Base-by-base conservation (phyloP, 2,888 invertebrate species). In the Polyommatus icarus region DNA sequence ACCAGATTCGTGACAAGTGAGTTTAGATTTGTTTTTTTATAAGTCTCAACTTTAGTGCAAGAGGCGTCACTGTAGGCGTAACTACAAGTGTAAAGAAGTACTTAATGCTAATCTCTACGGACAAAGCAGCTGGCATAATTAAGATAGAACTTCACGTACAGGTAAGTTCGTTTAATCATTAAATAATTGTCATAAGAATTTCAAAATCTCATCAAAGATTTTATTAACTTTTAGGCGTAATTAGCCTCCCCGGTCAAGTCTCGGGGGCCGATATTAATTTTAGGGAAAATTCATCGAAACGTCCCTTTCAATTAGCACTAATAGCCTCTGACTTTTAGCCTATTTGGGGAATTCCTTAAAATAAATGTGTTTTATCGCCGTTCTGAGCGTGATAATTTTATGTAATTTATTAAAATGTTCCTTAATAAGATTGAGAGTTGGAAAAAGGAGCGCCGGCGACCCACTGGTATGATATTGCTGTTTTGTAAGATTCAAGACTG, bases 251-350 rank as follows among this genome's bases (percentile, higher is more conserved):
- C 50, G 50, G 73, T 46, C 46, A 24, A 73, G 73, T 40, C 73
- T 54, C 75, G 71, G 77, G 50, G 59, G 76, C 73, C 75, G 75
- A 78, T 80, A 77, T 80, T 78, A 79, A 80, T 80, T 76, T 80
- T 59, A 76, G 61, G 71, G 73, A 61, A 61, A 79, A 81, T 81
- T 80, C 79, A 79, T 79, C 71, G 78, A 77, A 50, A 76, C 76
- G 78, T 77, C 77, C 81, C 76, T 79, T 81, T 78, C 79, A 81
- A 81, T 81, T 81, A 80, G 77, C 32, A 76, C 79, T 79, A 80
- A 81, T 79, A 79, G 78, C 72, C 73, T 40, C 61, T 79, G 78
- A 77, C 77, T 78, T 78, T 78, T 77, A 76, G 76, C 67, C 40
- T 29, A 61, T 72, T 77, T 76, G 50, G 77, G 50, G 76, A 75